These are phyloP conservation scores for Maccullochella peelii DNA, from an alignment of 2,113 vertebrate genomes.

Conservation along the genomic window DNA sequence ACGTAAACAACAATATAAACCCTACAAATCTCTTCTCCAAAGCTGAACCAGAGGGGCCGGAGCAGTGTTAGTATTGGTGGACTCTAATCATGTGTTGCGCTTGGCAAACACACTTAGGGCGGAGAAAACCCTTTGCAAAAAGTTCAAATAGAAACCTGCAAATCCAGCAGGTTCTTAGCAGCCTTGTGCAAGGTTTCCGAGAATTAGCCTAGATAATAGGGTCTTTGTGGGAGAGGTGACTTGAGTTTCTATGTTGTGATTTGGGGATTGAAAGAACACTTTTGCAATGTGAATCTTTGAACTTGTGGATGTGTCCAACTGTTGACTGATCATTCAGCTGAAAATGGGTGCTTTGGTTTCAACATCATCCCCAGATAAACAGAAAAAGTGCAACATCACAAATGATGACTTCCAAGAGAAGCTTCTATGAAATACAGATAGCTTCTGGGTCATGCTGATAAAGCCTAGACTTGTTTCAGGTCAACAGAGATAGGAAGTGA, in stretches of 20 bases:
- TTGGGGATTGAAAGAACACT: constrained; percentile 37
- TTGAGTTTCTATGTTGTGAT: constrained; percentile 35
- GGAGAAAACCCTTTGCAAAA: constrained; percentile 58
- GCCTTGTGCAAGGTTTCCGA: constrained; percentile 67
- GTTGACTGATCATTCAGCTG: constrained; percentile 45
- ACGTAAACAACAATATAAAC: constrained; percentile 75
- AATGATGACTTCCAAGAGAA: constrained; percentile 49
- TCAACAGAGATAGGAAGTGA: constrained; percentile 51
- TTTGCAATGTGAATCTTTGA: constrained; percentile 66
- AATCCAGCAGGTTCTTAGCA: constrained; percentile 74
- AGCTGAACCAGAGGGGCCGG: constrained; percentile 56
- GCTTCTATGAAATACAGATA: constrained; percentile 43
- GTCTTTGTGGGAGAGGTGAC: constrained; percentile 34
- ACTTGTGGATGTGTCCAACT: constrained; percentile 45
- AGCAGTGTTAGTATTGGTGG: constrained; percentile 62
- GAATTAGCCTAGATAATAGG: constrained; percentile 48
- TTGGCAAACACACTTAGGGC: constrained; percentile 68
- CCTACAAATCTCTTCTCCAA: constrained; percentile 70
- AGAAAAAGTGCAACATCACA: constrained; percentile 16
- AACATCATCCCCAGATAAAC: constrained; percentile 34
- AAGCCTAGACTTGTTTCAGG: constrained; percentile 45
- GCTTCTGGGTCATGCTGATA: constrained; percentile 49
- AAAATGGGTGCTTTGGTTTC: constrained; percentile 43
- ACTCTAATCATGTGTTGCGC: constrained; percentile 65
- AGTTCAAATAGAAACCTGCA: constrained; percentile 74